phyloP scores from a whole-genome alignment of 1,140 invertebrate genomes.

The Danaus melanippus region DNA sequence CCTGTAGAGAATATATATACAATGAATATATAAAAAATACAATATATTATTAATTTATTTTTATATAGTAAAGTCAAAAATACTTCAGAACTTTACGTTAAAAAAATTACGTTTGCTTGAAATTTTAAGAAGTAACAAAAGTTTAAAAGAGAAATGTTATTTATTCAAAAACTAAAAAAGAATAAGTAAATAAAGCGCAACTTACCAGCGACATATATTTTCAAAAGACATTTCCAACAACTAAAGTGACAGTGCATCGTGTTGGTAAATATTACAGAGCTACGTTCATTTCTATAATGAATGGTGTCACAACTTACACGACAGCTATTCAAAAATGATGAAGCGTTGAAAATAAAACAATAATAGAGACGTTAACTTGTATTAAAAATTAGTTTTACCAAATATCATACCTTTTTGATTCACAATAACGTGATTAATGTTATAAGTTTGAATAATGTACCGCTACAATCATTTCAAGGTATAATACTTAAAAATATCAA shows the following conservation, averaged over 20 bases:
- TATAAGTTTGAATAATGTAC: constrained; percentile 13
- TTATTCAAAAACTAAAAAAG: no score
- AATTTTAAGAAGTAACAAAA: no score
- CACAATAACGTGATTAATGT: constrained; percentile 13
- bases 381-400: constrained; percentile 31
- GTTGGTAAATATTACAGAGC: not conserved
- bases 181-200: no score
- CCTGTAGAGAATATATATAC: constrained; percentile 25
- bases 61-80: not conserved
- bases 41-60: constrained; percentile 18
- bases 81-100: constrained; percentile 7
- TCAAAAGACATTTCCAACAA: constrained; percentile 1
- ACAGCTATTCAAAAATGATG: constrained; percentile 5
- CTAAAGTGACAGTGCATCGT: constrained; percentile 18
- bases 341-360: constrained; percentile 25
- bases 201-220: no score
- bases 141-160: no score
- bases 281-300: constrained; percentile 12
- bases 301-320: constrained; percentile 10
- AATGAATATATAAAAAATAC: constrained; percentile 4
- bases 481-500: no score
- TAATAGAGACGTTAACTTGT: constrained; percentile 29
- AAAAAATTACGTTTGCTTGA: no score
- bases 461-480: no score
- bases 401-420: constrained; percentile 16